phyloP scores from a whole-genome alignment of 2,888 invertebrate species.

The Octonoba sinensis region DNA sequence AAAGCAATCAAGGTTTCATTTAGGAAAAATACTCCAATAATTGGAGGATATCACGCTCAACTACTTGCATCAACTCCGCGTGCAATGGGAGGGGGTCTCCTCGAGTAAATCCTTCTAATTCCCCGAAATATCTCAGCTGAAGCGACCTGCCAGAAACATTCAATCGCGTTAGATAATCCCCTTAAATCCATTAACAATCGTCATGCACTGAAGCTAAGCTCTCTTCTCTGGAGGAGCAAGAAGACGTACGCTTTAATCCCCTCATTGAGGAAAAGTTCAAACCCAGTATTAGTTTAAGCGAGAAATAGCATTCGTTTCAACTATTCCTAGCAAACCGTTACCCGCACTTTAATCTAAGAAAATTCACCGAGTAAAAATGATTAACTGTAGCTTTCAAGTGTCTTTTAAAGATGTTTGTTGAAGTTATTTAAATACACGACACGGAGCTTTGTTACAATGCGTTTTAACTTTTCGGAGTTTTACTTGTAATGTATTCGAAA shows the following conservation, averaged over 20 bases:
- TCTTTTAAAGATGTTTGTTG: constrained; percentile 46
- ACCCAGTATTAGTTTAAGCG: neutral
- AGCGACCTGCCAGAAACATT: no score
- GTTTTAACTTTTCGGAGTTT: no score
- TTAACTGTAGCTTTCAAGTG: constrained; percentile 25
- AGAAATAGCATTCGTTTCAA: neutral
- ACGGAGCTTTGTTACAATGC: neutral
- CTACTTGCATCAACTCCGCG: no score
- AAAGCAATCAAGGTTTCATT: no score
- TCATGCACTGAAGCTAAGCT: constrained; percentile 28
- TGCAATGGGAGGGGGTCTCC: no score
- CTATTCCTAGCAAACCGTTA: neutral
- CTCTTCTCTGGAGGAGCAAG: constrained; percentile 13
- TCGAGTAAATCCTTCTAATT: no score
- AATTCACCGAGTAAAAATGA: constrained; percentile 25
- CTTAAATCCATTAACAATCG: constrained; percentile 44
- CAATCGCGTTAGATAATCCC: constrained; percentile 20
- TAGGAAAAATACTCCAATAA: no score
- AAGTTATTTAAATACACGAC: constrained; percentile 39
- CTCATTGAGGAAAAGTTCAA: constrained; percentile 42
- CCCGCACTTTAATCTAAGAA: constrained; percentile 3
- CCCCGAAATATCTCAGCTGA: no score
- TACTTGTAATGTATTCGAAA: no score
- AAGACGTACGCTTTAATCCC: constrained; percentile 48
- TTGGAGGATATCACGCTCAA: no score